Base-by-base conservation (phyloP, 2,888 invertebrate species). In the Imbricaverruca yamaguchii region DNA sequence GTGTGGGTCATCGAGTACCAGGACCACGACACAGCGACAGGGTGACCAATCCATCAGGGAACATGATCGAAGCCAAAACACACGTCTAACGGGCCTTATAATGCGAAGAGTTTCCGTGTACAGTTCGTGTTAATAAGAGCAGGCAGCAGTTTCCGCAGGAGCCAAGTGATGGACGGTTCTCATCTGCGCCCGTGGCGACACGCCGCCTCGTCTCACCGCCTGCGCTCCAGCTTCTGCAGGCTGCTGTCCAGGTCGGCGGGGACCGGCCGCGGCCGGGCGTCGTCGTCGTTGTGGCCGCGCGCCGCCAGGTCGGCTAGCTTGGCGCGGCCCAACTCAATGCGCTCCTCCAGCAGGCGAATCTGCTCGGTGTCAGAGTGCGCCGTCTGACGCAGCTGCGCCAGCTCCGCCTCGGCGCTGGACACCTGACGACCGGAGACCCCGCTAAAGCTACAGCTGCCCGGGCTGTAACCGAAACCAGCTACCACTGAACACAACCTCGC, bases 381-480 rank as follows among this genome's bases (percentile, higher is more conserved):
- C 53, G 53, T 0, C 74, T 74, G 53, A 18, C 25, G 88, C 59
- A 96, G 87, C 84, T 93, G 92, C 85, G 92, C 92, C 65, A 97
- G 87, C 86, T 93, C 93, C 84, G 95, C 94, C 86, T 96, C 95
- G 86, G 97, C 96, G 86, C 94, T 94, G 8, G 92, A 93, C 57
- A 97, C 88, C 91, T 91, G 84, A 53, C 83, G 82, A 85, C 82
- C 84, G 25, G 65, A 53, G 80, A 8, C 15, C 63, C 81, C 80
- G 80, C 21, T 23, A 80, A 56, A 21, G 39, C 56, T 55, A 15
- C 7, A 61, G 59, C 15, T 59, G 39, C 39, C 39, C 39, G 39
- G 39, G 39, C 39, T 39, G 39, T 1, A 39, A 4, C 39, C 39
- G 39, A 39, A 39, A 4, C 4, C 39, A 39, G 39, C n/a, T n/a